Evolutionary conservation across 2,797 vertebrate species (phyloP).

Genomic region (Alectoris magna): DNA sequence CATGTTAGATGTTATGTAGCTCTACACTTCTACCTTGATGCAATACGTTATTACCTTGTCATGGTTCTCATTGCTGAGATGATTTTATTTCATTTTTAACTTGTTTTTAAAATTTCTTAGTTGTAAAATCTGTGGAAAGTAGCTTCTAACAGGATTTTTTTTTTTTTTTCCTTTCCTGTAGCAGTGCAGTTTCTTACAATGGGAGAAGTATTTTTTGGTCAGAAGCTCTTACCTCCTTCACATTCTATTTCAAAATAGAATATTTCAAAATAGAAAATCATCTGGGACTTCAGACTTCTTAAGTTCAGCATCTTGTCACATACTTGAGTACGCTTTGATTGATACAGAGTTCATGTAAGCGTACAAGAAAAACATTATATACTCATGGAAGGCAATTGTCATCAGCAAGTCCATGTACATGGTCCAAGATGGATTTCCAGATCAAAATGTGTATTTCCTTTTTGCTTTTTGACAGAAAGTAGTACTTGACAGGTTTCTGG

Average conservation of each 20-base stretch:
- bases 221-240: conserved; percentile 30
- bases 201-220: conserved; percentile 23
- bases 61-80: background rate
- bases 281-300: conserved; percentile 37
- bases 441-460: conserved; percentile 68
- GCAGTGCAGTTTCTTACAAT: background rate
- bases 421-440: conserved; percentile 67
- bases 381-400: conserved; percentile 56
- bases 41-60: background rate
- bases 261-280: conserved; percentile 27
- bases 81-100: background rate
- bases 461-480: conserved; percentile 55
- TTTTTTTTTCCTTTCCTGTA: background rate
- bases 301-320: conserved; percentile 48
- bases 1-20: background rate
- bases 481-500: conserved; percentile 61
- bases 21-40: background rate
- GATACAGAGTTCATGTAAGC: conserved; percentile 54
- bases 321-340: conserved; percentile 58
- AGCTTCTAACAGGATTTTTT: background rate
- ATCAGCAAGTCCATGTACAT: conserved; percentile 48
- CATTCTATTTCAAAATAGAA: background rate
- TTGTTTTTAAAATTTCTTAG: background rate
- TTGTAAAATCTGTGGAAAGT: background rate
- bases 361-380: conserved; percentile 52